Base-by-base conservation (phyloP, 2,113 vertebrate genomes). In the Bubo bubo region DNA sequence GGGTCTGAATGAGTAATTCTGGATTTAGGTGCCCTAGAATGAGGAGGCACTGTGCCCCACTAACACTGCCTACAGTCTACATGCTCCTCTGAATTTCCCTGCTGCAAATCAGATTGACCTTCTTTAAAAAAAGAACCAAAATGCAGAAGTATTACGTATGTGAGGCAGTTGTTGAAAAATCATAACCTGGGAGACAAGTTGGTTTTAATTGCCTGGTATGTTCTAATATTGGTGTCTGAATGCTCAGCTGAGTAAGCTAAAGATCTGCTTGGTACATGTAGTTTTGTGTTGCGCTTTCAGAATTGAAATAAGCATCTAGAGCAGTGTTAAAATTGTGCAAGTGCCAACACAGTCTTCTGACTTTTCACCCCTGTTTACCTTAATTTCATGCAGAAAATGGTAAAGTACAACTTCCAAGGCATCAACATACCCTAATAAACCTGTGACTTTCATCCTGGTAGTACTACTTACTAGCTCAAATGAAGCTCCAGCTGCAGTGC, bases 31-130 rank as follows among this genome's bases (percentile, higher is more conserved):
- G 70, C 72, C 55, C 19, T 60, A 15, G 55, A 94, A 56, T 30
- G 34, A 66, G 79, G 37, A 88, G 39, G 21, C 3, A 3, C 28
- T 23, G 27, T 79, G 70, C 92, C 58, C 72, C 34, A 56, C 56
- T 76, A 53, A 5, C 7, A 1, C 45, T 89, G 35, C 39, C 26
- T 62, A 1, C n/a, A 75, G 70, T n/a, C 27, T 1, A 0, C 50
- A 5, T 10, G 6, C 5, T 63, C 9, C 53, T 56, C 27, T 86
- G 71, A 68, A 70, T 34, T 39, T 45, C 32, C 5, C 28, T 82
- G 30, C 58, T 81, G 60, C 77, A 82, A 62, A 79, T 79, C 34
- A 60, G 22, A 16, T 49, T 62, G n/a, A 20, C 19, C 10, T 67
- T 30, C 8, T 43, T 82, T 22, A 2, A 34, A 59, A 52, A 74